These are phyloP conservation scores for Erynnis tages DNA, from an alignment of 2,888 invertebrate species.

Conservation along the genomic window DNA sequence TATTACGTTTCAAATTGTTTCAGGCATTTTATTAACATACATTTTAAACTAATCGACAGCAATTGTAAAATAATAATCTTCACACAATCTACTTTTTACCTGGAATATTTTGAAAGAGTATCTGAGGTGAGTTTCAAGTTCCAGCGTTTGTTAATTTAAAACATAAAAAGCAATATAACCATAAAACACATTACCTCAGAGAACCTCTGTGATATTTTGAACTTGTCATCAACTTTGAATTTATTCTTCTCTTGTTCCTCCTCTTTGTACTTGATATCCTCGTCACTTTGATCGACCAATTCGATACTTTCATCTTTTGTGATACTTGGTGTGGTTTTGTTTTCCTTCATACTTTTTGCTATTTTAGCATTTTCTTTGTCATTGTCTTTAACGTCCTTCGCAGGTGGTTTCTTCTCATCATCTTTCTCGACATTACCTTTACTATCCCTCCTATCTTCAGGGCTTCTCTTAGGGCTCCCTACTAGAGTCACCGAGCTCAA, in stretches of 20 bases:
- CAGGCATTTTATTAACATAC: too few relatives aligned
- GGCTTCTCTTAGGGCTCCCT: slow-evolving; percentile 79
- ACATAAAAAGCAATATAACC: slow-evolving; percentile 18
- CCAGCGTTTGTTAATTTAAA: too few relatives aligned
- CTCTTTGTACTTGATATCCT: slow-evolving; percentile 70
- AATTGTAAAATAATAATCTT: too few relatives aligned
- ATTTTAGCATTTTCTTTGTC: slow-evolving; percentile 54
- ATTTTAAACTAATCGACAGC: too few relatives aligned
- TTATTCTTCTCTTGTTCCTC: slow-evolving; percentile 68
- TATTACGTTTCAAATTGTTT: too few relatives aligned
- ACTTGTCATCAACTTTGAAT: slow-evolving; percentile 65
- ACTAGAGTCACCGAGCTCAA: slow-evolving; percentile 87
- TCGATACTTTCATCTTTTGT: slow-evolving; percentile 73
- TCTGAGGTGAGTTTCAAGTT: too few relatives aligned
- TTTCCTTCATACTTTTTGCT: slow-evolving; percentile 41
- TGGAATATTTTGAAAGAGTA: too few relatives aligned
- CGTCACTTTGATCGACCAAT: slow-evolving; percentile 70
- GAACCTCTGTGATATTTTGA: slow-evolving; percentile 72
- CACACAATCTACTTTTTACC: too few relatives aligned
- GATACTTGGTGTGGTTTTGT: slow-evolving; percentile 54
- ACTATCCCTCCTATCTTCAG: slow-evolving; percentile 41
- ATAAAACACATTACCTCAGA: slow-evolving; percentile 74
- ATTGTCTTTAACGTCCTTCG: slow-evolving; percentile 54
- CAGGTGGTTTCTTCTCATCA: slow-evolving; percentile 48
- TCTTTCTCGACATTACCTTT: slow-evolving; percentile 39